Base-by-base conservation (phyloP, 35 echinoderm and acorn worm species). In the Heliocidaris erythrogramma region DNA sequence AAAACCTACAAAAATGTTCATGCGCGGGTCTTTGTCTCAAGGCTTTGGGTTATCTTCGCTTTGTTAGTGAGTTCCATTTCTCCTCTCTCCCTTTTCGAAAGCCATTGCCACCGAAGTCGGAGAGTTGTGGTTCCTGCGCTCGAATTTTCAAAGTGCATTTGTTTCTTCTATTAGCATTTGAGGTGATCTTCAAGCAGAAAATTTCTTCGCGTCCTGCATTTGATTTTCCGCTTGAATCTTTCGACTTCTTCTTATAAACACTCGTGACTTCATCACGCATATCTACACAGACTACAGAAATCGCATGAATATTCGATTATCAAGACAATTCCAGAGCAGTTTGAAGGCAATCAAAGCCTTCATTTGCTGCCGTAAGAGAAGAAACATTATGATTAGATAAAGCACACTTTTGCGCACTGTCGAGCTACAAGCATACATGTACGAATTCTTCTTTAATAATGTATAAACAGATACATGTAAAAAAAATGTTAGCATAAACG, bases 111-210 rank as follows among this genome's bases (percentile, higher is more conserved):
- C 65, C 27, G 27, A 56, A 21, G 65, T 78, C 27, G 65, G 32
- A 89, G 87, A 89, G 11, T 89, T 89, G 47, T 47, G 31, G 21
- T 89, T 42, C 47, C 31, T 89, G 14, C 31, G 12, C 32, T n/a
- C 18, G 32, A 89, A 89, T 89, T 48, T 18, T 47, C 87, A 47
- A 89, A 48, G 31, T 89, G 27, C 65, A 78, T 78, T 78, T 47
- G 11, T n/a, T 18, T 89, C 29, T 32, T 32, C 11, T 48, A 89
- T 89, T 89, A 47, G 87, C 87, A 89, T 32, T 16, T 89, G 7
- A 48, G 31, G 87, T 31, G 87, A 89, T 89, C 30, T 47, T 48
- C 47, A 89, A 89, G 87, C 87, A 89, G 87, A 89, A 89, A 89
- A 89, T 89, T 47, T 89, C 31, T 32, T 24, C 47, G 31, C 87